Evolutionary conservation across 2,113 vertebrate species (phyloP), one percentile per base, ranked within the genome.

Genomic region (Toxostoma redivivum): DNA sequence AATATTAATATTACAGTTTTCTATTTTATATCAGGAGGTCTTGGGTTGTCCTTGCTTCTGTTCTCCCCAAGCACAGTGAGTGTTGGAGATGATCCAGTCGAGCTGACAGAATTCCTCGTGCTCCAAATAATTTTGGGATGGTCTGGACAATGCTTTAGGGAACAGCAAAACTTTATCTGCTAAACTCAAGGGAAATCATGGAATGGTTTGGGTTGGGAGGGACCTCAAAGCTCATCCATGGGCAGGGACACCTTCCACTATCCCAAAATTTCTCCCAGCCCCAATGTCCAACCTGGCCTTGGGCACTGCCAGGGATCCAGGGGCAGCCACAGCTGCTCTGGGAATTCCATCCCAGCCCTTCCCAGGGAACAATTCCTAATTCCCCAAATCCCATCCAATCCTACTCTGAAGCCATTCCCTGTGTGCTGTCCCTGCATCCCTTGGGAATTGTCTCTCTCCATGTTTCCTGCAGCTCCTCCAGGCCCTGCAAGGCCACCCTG

Each of bases 201-300:
- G 73, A 24, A 45, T 45, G 23, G 23, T 27, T 61, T 77, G 62
- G 72, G 4, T 15, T 3, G 72, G 45, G 1, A 58, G 2, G 33
- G 33, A 51, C 9, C 5, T 28, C 6, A 23, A 69, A 60, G 2
- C 0, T 1, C 25, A 67, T 10, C 33, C 62, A 3, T 22, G 0
- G 30, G 60, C 51, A 76, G 71, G 53, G 53, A 58, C 71, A 37
- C 17, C 24, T 86, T 0, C 10, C 48, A 14, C n/a, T n/a, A n/a
- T n/a, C n/a, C n/a, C n/a, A n/a, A n/a, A n/a, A n/a, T n/a, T n/a
- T n/a, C n/a, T n/a, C n/a, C 42, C 78, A 72, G 16, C 38, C n/a
- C 38, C 30, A 78, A 0, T 66, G 14, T 33, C 58, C 70, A 74
- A 0, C 60, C 82, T 85, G 82, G n/a, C n/a, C n/a, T n/a, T n/a